Evolutionary conservation across 2,797 vertebrate genomes (phyloP), one percentile per base, ranked within the genome.

Genomic region (Amblyopsis hoosieri): DNA sequence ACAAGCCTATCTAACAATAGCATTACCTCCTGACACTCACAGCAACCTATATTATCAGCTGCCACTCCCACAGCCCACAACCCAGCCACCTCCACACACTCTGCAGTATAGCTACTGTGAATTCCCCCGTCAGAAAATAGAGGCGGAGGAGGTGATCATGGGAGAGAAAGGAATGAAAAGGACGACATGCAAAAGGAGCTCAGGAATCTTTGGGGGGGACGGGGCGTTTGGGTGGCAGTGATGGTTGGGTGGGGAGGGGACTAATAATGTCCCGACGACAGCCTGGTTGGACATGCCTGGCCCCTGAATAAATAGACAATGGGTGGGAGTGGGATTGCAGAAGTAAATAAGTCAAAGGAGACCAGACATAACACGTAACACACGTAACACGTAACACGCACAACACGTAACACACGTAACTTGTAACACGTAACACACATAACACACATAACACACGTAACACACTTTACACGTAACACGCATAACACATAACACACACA

Each of bases 231-330:
- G 51, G 58, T 52, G 42, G 64, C 76, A 63, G 56, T 73, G 51
- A 64, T 12, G 14, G 62, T 59, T 60, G 46, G 19, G 52, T 54
- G 49, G 71, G 37, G 37, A 42, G 11, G 50, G 50, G 50, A 65
- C 85, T 89, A 89, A 89, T 90, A 89, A 83, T 71, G 69, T 82
- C 68, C 64, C 87, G 91, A 82, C 88, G 90, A 93, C 90, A 92
- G 87, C 75, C 71, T 48, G 60, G 56, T 46, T 74, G 60, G 77
- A 79, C 47, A 57, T 65, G 67, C 69, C 46, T 1, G 52, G 63
- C 67, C 72, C 66, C 77, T 73, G 64, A 65, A 66, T 64, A 56
- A 65, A 59, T 1, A 0, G 56, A 74, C n/a, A 55, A 19, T 23
- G 15, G 2, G 17, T 29, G 12, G 7, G 19, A 29, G 45, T 64